Conservation (phyloP, 1,140 invertebrate species). For the Trichomalopsis sarcophagae region DNA sequence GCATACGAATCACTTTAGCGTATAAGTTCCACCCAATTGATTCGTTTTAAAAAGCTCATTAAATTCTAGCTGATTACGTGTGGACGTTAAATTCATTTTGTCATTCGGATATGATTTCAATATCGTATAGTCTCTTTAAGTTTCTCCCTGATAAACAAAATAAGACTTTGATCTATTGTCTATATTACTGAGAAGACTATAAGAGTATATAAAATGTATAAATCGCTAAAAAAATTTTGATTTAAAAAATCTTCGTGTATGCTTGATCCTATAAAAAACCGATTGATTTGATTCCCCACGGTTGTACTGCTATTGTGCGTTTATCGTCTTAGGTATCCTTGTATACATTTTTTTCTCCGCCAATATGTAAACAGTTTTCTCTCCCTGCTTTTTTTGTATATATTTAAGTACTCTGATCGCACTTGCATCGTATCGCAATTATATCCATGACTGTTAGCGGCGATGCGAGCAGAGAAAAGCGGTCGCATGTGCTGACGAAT, state of each 20-base stretch:
- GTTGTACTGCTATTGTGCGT: constrained; percentile 45
- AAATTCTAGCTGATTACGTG: constrained; percentile 40
- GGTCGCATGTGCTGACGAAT: constrained; percentile 27
- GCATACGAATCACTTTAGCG: constrained; percentile 47
- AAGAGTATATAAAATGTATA: constrained; percentile 23
- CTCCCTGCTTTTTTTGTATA: background rate
- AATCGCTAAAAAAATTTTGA: constrained; percentile 32
- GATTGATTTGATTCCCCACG: constrained; percentile 3
- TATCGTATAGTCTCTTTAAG: constrained; percentile 26
- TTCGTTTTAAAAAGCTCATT: constrained; percentile 46
- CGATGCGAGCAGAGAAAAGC: constrained; percentile 54
- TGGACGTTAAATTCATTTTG: constrained; percentile 22
- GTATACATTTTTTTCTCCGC: constrained; percentile 35
- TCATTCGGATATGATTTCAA: constrained; percentile 21
- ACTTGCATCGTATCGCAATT: constrained; percentile 53
- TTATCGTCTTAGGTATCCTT: constrained; percentile 32
- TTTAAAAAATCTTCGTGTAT: constrained; percentile 33
- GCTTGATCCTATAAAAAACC: constrained; percentile 23
- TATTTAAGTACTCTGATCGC: constrained; percentile 57
- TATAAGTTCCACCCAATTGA: constrained; percentile 21
- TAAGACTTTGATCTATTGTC: constrained; percentile 14
- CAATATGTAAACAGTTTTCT: constrained; percentile 46
- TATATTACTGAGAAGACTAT: constrained; percentile 20
- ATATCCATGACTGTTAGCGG: constrained; percentile 52
- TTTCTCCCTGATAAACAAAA: constrained; percentile 17